Percentiles rank a stretch among this genome's conserved stretches.
phyloP scores from a whole-genome alignment of 2,113 vertebrate species.

The Indri indri region DNA sequence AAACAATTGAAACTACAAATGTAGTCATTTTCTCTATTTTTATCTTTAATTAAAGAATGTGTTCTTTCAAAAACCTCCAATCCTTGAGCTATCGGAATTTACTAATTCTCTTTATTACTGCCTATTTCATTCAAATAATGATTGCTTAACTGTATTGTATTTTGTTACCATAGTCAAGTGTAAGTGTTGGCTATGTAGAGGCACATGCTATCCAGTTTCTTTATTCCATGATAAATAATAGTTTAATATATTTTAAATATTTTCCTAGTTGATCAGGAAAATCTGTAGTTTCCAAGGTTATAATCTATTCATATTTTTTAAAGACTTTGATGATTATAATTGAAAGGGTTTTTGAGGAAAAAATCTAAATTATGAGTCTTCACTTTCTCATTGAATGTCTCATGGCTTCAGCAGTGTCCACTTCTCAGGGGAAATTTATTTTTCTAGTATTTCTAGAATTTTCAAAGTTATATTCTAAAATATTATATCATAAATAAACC shows the following conservation, averaged over 20 bases:
- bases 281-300: neutral
- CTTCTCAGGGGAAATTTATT: neutral
- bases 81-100: neutral
- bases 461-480: neutral
- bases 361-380: neutral
- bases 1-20: neutral
- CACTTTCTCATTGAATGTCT: constrained; percentile 26
- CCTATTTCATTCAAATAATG: neutral
- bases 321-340: neutral
- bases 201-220: neutral
- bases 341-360: neutral
- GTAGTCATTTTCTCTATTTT: neutral
- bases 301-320: neutral
- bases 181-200: neutral
- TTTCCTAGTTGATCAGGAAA: neutral
- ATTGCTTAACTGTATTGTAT: neutral
- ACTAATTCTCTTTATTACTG: neutral
- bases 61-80: neutral
- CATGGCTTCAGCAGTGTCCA: neutral
- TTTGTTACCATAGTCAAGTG: neutral
- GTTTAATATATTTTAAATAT: neutral
- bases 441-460: neutral
- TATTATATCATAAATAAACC: neutral
- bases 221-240: neutral
- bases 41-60: neutral